A percentile compares a stretch with the other conserved stretches of the same genome.
Evolutionary conservation across 2,113 vertebrate species (phyloP).

Genomic region (Callipepla squamata): DNA sequence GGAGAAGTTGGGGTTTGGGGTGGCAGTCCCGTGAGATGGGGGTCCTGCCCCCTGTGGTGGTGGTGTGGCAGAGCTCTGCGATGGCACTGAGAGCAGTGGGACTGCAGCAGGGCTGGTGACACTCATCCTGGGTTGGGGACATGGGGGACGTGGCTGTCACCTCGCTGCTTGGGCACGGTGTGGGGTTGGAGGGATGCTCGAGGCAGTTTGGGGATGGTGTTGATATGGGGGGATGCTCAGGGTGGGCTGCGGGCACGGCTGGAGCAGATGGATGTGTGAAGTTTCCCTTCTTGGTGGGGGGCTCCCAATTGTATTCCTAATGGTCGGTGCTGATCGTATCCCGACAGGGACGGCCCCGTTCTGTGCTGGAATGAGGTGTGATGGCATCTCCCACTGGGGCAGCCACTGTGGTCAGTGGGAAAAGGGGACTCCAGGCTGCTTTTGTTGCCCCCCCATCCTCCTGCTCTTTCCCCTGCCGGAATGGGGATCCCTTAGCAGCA

Average conservation of each 20-base stretch:
- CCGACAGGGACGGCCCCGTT: conserved; percentile 33
- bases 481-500: neutral
- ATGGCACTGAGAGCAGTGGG: accelerated
- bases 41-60: neutral
- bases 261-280: neutral
- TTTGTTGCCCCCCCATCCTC: neutral
- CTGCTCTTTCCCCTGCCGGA: neutral
- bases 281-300: neutral
- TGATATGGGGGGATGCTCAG: neutral
- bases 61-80: neutral
- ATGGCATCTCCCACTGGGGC: conserved; percentile 29
- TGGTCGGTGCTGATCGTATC: conserved; percentile 52
- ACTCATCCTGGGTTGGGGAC: neutral
- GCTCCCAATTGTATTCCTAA: neutral
- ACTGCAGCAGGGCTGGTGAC: neutral
- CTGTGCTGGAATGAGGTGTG: conserved; percentile 18
- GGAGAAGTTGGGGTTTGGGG: neutral
- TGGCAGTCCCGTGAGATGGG: accelerated
- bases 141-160: neutral
- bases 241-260: neutral
- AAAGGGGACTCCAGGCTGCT: neutral
- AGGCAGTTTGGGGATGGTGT: neutral
- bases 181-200: neutral
- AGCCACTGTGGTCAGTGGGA: neutral
- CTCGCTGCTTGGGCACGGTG: neutral